Evolutionary conservation across 2,888 invertebrate genomes (phyloP).

Genomic region (Hermaeophaga mercurialis): DNA sequence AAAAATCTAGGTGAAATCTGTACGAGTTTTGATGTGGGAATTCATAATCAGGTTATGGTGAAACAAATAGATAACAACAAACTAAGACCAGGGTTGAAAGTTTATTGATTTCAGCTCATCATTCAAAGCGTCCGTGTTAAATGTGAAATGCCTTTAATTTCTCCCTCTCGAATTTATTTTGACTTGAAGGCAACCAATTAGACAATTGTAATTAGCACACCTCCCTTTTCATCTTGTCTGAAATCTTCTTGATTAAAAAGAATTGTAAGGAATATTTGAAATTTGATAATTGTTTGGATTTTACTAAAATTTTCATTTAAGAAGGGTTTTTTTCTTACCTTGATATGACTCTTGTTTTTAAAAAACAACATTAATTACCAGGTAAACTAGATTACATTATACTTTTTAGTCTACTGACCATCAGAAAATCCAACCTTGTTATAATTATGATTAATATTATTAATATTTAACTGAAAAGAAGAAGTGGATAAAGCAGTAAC

Average conservation of each 20-base stretch:
- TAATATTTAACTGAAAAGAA: too few relatives aligned
- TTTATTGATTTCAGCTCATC: conserved; percentile 3
- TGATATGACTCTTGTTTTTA: too few relatives aligned
- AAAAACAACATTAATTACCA: too few relatives aligned
- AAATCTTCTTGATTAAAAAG: conserved; percentile 17
- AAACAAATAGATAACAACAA: too few relatives aligned
- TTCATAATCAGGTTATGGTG: too few relatives aligned
- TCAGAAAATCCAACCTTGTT: too few relatives aligned
- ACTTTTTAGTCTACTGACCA: too few relatives aligned
- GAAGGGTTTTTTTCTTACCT: not conserved
- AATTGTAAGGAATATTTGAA: conserved; percentile 11
- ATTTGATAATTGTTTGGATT: conserved; percentile 15
- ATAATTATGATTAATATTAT: too few relatives aligned
- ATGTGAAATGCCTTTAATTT: conserved; percentile 24
- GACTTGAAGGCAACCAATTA: conserved; percentile 29
- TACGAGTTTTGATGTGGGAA: too few relatives aligned
- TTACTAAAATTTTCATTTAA: not conserved
- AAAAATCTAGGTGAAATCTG: too few relatives aligned
- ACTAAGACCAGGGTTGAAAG: not conserved
- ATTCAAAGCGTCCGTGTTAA: conserved; percentile 12
- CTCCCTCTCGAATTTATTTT: conserved; percentile 26
- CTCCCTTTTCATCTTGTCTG: conserved; percentile 16
- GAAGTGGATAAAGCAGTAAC: too few relatives aligned
- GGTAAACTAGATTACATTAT: too few relatives aligned
- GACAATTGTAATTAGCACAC: conserved; percentile 31